Base-by-base conservation (phyloP, 2,888 invertebrate species). In the Sarcophaga variegata region DNA sequence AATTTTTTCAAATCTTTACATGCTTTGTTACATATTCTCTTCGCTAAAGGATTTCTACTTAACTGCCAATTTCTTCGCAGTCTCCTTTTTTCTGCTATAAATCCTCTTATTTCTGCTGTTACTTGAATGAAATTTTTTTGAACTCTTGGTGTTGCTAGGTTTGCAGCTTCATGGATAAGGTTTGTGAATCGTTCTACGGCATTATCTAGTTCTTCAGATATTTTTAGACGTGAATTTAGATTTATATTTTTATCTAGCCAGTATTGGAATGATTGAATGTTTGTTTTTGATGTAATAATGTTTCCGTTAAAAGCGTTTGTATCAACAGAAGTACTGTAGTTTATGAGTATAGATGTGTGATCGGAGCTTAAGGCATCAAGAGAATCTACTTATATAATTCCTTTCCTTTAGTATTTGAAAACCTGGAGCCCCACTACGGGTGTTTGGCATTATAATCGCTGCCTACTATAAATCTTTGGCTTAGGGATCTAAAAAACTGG, bases 331-430 rank as follows among this genome's bases (percentile, higher is more conserved):
- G 27, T 27, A 27, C 6, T 6, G 37, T 37, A 37, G 6, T 37
- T 76, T 25, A 86, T 49, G n/a, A 86, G 74, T 62, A 83, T 71
- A 27, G 85, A 64, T 12, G 78, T 72, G 49, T 86, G 86, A 27
- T 86, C 22, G 22, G 22, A 22, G 22, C 22, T 22, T 22, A 22
- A 22, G 22, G 22, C 22, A 22, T 22, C 22, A 22, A 22, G 22
- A 22, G 22, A 22, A 22, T 22, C 22, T 22, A 22, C 1, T 22
- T 22, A 22, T 22, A 22, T 22, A 1, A 22, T 22, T 22, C 22
- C 22, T 22, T 80, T 2, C 81, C 75, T 70, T 87, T 83, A n/a
- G 74, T 80, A 47, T 83, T 81, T 12, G 45, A 62, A 2, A 86
- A 47, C 12, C 75, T 49, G 17, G 87, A 86, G 0, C 82, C 82